These are phyloP conservation scores for Vombatus ursinus DNA, from an alignment of 2,113 vertebrate genomes.

Conservation along the genomic window DNA sequence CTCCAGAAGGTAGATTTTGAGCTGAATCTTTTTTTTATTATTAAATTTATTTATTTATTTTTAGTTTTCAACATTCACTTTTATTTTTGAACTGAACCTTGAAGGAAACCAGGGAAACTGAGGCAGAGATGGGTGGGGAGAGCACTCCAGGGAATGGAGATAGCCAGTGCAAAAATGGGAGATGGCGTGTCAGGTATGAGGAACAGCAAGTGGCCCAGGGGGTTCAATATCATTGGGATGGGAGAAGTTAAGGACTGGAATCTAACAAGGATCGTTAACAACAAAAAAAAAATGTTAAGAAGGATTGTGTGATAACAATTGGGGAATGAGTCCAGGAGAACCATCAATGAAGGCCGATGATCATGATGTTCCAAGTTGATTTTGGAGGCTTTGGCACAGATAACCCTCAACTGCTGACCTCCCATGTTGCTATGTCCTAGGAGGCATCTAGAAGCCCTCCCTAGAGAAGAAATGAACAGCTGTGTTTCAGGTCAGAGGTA, in stretches of 20 bases:
- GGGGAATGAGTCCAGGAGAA: not conserved
- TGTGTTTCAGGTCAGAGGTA: not conserved
- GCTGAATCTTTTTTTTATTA: not conserved
- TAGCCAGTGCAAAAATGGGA: not conserved
- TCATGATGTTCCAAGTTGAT: not conserved
- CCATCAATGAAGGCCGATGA: not conserved
- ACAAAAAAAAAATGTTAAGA: too few species aligned
- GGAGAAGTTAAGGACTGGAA: too few species aligned
- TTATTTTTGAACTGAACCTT: not conserved
- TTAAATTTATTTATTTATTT: too few species aligned
- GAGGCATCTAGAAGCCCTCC: not conserved
- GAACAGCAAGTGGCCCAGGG: not conserved
- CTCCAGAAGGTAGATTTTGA: not conserved
- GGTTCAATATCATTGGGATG: too few species aligned
- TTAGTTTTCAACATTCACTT: too few species aligned
- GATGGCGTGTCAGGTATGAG: not conserved
- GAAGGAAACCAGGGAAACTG: not conserved
- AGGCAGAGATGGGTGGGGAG: not conserved
- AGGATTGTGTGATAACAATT: not conserved
- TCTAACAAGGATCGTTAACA: too few species aligned
- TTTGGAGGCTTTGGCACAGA: not conserved
- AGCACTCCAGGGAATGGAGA: not conserved
- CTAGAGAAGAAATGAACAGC: not conserved
- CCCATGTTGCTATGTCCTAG: not conserved
- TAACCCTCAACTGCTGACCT: not conserved